Base-by-base conservation (phyloP, 1,140 invertebrate species). In the Scaptomyza graminum region DNA sequence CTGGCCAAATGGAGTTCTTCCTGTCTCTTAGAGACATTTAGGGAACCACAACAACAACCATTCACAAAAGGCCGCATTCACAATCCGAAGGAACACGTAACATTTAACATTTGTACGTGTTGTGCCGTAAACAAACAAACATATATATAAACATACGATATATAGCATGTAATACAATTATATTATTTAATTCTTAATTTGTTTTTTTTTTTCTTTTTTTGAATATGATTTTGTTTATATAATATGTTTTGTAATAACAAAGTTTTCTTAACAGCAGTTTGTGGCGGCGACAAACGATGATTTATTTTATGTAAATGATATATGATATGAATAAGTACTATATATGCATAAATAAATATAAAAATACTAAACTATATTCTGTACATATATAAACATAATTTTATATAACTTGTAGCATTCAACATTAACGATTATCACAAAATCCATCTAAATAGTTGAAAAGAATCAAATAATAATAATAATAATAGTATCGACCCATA, bases 381-480 rank as follows among this genome's bases (percentile, higher is more conserved):
- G 80, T 83, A 83, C 72, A 83, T 77, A 82, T 34, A 31, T 31
- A 31, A 31, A 31, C 28, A 7, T 83, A 52, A 56, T 60, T 79
- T 62, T 54, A 65, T 82, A 83, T 79, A 75, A 84, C 70, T 72
- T 22, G 83, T 74, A 75, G 71, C 73, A 76, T 70, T 63, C 55
- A 55, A 69, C 44, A 55, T 62, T 56, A 62, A 73, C 51, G 28
- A n/a, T 68, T 73, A 69, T 84, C 59, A 65, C 72, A 66, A 60
- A 46, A 22, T 22, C 2, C 39, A 51, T 7, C 5, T 31, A 54
- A 55, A 51, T 31, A 49, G 41, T 44, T 39, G 51, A 18, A 60
- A 55, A 9, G 55, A 12, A 34, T 2, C 2, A 22, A 22, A 22
- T 22, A 22, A 55, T 43, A 55, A 47, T 18, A 41, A 57, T 57